Conservation (phyloP, 2,888 invertebrate species). For the Epirrhoe alternata region DNA sequence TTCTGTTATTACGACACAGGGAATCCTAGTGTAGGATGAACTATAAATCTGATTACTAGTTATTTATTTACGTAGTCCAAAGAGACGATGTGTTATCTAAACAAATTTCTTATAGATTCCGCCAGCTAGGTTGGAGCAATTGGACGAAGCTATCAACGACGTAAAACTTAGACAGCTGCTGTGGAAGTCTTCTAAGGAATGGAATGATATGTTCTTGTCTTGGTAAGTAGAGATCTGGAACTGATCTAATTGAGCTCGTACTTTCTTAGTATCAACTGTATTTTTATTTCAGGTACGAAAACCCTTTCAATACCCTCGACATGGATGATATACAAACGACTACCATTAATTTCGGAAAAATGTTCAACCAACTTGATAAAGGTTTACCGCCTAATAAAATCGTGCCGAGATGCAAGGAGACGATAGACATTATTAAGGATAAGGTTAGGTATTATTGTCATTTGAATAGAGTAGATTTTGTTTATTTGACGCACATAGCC, state of each 20-base stretch:
- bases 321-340: slow-evolving; percentile 90
- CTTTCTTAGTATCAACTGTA: background rate
- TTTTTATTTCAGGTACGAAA: slow-evolving; percentile 66
- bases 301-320: slow-evolving; percentile 87
- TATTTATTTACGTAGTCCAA: too few species aligned
- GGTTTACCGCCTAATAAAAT: slow-evolving; percentile 93
- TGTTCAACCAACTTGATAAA: slow-evolving; percentile 91
- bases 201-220: slow-evolving; percentile 87
- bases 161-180: slow-evolving; percentile 91
- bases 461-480: too few species aligned
- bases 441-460: slow-evolving; percentile 81
- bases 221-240: slow-evolving; percentile 80
- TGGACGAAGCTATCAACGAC: slow-evolving; percentile 92
- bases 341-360: slow-evolving; percentile 88
- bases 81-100: too few species aligned
- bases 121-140: slow-evolving; percentile 91
- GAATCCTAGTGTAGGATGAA: too few species aligned
- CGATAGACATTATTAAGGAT: slow-evolving; percentile 91
- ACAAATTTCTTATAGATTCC: slow-evolving; percentile 86
- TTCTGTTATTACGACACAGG: too few species aligned
- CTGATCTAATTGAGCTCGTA: too few species aligned
- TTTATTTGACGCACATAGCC: too few species aligned
- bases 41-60: background rate
- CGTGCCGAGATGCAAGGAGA: slow-evolving; percentile 90
- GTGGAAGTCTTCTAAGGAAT: slow-evolving; percentile 91